Percentiles rank a stretch among this genome's conserved stretches.
Evolutionary conservation across 2,797 vertebrate species (phyloP).

Genomic region (Alca torda): DNA sequence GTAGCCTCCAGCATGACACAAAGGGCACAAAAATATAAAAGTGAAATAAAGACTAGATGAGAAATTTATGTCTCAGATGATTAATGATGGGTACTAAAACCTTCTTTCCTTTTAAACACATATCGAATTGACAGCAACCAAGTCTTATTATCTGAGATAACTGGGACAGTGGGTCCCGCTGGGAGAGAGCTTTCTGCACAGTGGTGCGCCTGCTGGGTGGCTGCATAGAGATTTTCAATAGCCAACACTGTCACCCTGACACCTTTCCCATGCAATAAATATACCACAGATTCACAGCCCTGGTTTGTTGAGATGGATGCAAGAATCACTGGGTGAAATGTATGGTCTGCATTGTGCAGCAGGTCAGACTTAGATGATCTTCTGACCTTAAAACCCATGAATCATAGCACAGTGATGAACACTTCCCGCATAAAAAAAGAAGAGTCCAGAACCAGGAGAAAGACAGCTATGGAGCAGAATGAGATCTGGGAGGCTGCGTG

Average conservation of each 20-base stretch:
- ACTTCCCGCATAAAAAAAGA: accelerated
- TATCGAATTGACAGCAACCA: not conserved
- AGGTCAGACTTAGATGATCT: not conserved
- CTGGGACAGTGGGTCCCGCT: not conserved
- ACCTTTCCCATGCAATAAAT: not conserved
- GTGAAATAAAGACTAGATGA: not conserved
- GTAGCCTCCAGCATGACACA: not conserved
- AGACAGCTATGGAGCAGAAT: not conserved
- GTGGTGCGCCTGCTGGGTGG: not conserved
- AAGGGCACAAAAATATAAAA: not conserved
- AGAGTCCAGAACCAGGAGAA: not conserved
- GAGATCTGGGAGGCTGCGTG: not conserved
- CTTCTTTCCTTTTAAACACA: not conserved
- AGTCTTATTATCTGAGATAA: not conserved
- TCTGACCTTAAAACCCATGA: not conserved
- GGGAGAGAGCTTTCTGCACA: not conserved
- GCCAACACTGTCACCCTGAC: not conserved
- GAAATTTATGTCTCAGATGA: not conserved
- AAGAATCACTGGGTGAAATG: not conserved
- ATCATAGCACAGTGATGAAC: not conserved
- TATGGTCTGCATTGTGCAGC: not conserved
- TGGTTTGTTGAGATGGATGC: not conserved
- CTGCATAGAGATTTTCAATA: not conserved
- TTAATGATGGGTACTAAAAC: not conserved
- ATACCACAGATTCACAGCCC: not conserved